A percentile compares a stretch with the other conserved stretches of the same genome.
Conservation (phyloP, 2,797 vertebrate species). For the Phoeniculus purpureus region DNA sequence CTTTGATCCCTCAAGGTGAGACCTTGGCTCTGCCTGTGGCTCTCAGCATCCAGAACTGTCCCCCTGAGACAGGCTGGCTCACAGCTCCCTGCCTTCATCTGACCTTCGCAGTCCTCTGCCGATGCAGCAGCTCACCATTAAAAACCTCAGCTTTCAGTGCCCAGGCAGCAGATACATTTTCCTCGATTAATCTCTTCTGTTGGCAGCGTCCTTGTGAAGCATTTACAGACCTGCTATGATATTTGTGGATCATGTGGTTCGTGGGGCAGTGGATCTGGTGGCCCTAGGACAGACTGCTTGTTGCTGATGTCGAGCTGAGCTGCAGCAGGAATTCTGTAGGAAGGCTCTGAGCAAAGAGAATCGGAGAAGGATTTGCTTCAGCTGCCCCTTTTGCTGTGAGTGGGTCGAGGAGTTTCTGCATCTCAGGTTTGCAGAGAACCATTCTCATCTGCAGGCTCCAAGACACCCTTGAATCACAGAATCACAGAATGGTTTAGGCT, state of each 20-base stretch:
- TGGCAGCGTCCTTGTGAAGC: neutral
- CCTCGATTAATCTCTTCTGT: neutral
- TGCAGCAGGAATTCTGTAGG: neutral
- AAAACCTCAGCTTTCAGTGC: constrained; percentile 9
- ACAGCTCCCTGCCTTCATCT: neutral
- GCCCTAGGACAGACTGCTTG: neutral
- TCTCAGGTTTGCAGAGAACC: neutral
- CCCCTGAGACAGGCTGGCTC: neutral
- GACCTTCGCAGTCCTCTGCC: neutral
- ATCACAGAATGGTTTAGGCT: too few species aligned
- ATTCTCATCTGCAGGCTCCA: neutral
- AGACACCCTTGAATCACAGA: too few species aligned
- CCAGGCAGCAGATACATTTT: neutral
- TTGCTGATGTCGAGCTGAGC: neutral
- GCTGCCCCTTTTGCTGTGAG: neutral
- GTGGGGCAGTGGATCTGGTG: neutral
- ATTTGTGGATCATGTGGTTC: constrained; percentile 13
- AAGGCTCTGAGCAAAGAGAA: neutral
- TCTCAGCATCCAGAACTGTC: neutral
- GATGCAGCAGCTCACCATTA: neutral
- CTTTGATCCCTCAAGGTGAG: neutral
- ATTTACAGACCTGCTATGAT: neutral
- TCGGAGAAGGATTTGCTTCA: neutral
- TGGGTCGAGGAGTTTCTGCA: neutral
- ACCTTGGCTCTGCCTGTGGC: neutral